Conservation (phyloP, 2,888 invertebrate genomes). For the Habroteleia sp. region DNA sequence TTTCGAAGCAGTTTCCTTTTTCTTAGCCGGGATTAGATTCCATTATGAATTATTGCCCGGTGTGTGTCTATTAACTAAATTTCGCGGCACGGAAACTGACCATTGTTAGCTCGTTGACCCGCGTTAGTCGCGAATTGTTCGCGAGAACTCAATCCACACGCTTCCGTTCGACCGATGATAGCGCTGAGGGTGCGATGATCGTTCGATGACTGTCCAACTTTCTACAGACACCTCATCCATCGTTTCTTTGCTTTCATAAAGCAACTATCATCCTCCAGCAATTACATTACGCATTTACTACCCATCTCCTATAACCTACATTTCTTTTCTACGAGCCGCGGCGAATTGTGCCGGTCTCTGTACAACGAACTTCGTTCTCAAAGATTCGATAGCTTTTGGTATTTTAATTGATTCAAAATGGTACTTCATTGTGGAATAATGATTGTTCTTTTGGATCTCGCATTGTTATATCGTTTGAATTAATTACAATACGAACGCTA, state of each 20-base stretch:
- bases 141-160: neutral
- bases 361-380: neutral
- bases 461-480: no score
- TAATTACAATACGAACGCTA: no score
- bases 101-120: conserved; percentile 2
- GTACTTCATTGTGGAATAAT: neutral
- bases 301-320: conserved; percentile 42
- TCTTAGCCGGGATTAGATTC: conserved; percentile 35
- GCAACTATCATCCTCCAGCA: conserved; percentile 47
- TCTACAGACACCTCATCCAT: conserved; percentile 23
- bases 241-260: conserved; percentile 36
- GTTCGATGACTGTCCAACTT: neutral
- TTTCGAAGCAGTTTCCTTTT: conserved; percentile 9
- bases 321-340: conserved; percentile 36
- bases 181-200: conserved; percentile 11
- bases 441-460: no score
- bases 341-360: conserved; percentile 11
- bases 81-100: conserved; percentile 15
- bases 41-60: conserved; percentile 42
- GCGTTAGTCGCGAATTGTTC: conserved; percentile 8
- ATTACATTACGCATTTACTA: conserved; percentile 38
- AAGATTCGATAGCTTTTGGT: conserved; percentile 12
- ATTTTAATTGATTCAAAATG: conserved; percentile 33
- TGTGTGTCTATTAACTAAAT: conserved; percentile 35
- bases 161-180: neutral